Conservation (phyloP, 2,888 invertebrate species). For the Chrysopilus asiliformis region DNA sequence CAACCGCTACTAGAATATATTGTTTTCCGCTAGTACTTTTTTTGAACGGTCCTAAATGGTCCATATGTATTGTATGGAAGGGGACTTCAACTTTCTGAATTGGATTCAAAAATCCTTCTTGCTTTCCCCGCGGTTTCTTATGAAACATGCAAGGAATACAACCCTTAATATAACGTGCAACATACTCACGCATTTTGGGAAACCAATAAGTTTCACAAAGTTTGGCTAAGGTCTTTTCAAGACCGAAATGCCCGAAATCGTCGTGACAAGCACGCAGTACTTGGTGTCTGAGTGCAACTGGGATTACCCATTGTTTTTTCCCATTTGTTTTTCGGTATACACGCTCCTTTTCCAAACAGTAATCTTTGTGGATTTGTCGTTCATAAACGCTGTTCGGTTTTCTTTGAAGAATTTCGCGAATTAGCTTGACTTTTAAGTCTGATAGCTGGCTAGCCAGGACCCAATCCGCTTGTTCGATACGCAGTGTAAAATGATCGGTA, state of each 20-base stretch:
- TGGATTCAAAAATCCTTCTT: conserved; percentile 17
- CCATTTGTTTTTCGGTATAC: conserved; percentile 14
- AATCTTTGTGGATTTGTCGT: conserved; percentile 11
- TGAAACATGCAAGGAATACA: too few relatives aligned
- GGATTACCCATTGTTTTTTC: conserved; percentile 15
- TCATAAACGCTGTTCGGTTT: conserved; percentile 1
- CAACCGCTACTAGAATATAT: background rate
- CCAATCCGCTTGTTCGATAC: conserved; percentile 14
- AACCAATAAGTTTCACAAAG: conserved; percentile 29
- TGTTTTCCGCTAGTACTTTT: background rate
- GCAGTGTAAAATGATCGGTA: conserved; percentile 3
- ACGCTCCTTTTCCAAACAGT: conserved; percentile 11
- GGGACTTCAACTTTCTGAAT: background rate
- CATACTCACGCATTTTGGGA: conserved; percentile 25
- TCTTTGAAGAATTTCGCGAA: too few relatives aligned
- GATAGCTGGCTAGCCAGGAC: too few relatives aligned
- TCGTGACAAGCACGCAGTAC: conserved; percentile 15
- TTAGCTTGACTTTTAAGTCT: too few relatives aligned
- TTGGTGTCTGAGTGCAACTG: conserved; percentile 13
- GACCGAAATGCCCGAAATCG: conserved; percentile 15
- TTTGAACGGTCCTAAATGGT: conserved; percentile 2
- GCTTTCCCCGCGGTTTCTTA: too few relatives aligned
- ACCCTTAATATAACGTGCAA: conserved; percentile 32
- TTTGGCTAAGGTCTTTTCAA: conserved; percentile 19
- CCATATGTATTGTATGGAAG: conserved; percentile 2